These are phyloP conservation scores for Trimorus sp. DNA, from an alignment of 2,888 invertebrate species.

Conservation along the genomic window DNA sequence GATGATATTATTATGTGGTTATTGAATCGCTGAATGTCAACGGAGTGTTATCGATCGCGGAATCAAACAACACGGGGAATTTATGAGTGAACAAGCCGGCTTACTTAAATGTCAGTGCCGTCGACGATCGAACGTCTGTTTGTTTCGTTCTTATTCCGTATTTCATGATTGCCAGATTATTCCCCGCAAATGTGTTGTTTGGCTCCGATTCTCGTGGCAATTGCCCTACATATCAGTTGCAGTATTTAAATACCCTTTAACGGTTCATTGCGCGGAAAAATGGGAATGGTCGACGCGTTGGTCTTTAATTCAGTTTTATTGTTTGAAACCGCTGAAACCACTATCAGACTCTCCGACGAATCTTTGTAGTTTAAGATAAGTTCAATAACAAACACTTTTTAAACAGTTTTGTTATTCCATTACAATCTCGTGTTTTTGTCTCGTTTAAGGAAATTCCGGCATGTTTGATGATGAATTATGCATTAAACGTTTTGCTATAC, in stretches of 20 bases:
- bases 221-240: conserved; percentile 19
- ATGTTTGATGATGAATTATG: too few species aligned
- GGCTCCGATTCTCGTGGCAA: conserved; percentile 15
- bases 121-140: conserved; percentile 35
- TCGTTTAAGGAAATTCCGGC: too few species aligned
- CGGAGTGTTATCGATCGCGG: conserved; percentile 29
- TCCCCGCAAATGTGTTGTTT: conserved; percentile 27
- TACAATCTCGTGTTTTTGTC: too few species aligned
- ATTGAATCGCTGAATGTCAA: conserved; percentile 43
- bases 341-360: too few species aligned
- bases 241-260: conserved; percentile 28
- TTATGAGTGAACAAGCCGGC: conserved; percentile 41
- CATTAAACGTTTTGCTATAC: too few species aligned
- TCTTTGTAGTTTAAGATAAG: too few species aligned
- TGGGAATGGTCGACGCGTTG: background rate
- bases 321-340: too few species aligned
- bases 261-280: background rate
- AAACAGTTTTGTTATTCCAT: too few species aligned
- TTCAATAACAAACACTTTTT: too few species aligned
- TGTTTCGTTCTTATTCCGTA: conserved; percentile 35
- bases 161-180: conserved; percentile 38
- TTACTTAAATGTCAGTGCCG: conserved; percentile 48
- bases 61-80: conserved; percentile 34
- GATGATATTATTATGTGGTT: conserved; percentile 29
- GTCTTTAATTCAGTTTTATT: too few species aligned